Base-by-base conservation (phyloP, 2,113 vertebrate genomes). In the Muntiacus reevesi region DNA sequence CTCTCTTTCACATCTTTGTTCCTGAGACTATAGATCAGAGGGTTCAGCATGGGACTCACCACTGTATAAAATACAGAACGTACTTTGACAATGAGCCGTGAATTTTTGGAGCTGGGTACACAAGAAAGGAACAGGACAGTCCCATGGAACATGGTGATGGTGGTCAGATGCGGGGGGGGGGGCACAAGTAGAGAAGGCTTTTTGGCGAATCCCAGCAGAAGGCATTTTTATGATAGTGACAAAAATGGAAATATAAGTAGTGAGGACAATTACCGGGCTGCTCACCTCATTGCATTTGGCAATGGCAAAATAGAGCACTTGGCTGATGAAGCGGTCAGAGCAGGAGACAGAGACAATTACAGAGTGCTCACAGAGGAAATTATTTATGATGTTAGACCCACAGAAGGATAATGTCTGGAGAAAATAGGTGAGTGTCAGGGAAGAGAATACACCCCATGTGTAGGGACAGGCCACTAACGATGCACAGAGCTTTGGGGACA, bases 291-390 rank as follows among this genome's bases (percentile, higher is more conserved):
- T 97, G n/a, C 90, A 91, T 40, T 84, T 76, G 28, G 90, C 11
- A 1, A 64, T 45, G 43, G 30, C 15, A 40, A 95, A 95, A 57
- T 87, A 50, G 59, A 43, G 43, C 12, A n/a, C 4, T 25, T 82
- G 52, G 28, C 64, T 95, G 64, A 54, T 78, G 28, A 64, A 82
- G 13, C 74, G 82, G 5, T 93, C 96, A 33, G 89, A 98, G 14
- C 96, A 97, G 33, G 87, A 96, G n/a, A 89, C 62, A 12, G 79
- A 91, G 30, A 95, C 52, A 3, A 97, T 87, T 43, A 36, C 92
- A 33, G 94, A 94, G 25, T 95, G 40, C 25, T 98, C 94, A 85
- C 94, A 98, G 47, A 97, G 27, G 78, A 97, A 91, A 45, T 43
- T 43, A 43, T 43, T 43, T 43, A 7, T 43, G 43, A 43, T 43